Evolutionary conservation across 2,888 invertebrate genomes (phyloP), one percentile per base, ranked within the genome.

Genomic region (Anaspis maculata): DNA sequence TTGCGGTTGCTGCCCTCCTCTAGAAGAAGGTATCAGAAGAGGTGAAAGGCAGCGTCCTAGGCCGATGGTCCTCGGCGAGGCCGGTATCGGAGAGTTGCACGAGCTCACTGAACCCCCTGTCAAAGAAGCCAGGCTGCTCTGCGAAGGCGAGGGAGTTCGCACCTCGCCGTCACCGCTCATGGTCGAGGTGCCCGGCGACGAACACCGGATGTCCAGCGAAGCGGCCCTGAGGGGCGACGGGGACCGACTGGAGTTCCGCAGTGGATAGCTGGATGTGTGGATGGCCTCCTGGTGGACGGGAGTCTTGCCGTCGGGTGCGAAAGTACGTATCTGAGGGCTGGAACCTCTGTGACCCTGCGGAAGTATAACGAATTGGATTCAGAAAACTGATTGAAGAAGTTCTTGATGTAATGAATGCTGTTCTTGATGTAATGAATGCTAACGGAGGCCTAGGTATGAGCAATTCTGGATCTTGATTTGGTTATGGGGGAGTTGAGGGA

Each of bases 271-370:
- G 27, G 57, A 54, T 2, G 62, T 58, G 41, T 62, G 62, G 1
- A 53, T 51, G 12, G 62, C 61, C 46, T 62, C 61, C 32, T 57
- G 57, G 15, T 53, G 48, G 13, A 53, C 42, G 10, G 79, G 75
- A 11, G 68, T 69, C 27, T 83, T 76, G 1, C 86, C 86, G 56
- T 87, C 87, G 0, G 86, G 86, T 12, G 83, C 85, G 52, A 83
- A 86, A 0, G 87, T 83, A 43, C 86, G 75, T 46, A 87, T 87
- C 46, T 86, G 86, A 1, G 87, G 87, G 1, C 87, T 87, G 0
- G 85, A 84, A 4, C 84, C 85, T 23, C 86, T 80, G 55, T 84
- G 84, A 46, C 78, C 77, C 75, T 79, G 63, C 25, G n/a, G 39
- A 41, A 13, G n/a, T n/a, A n/a, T n/a, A n/a, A n/a, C n/a, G n/a